Evolutionary conservation across 1,140 invertebrate genomes (phyloP), one percentile per base, ranked within the genome.

Genomic region (Teleopsis dalmanni): DNA sequence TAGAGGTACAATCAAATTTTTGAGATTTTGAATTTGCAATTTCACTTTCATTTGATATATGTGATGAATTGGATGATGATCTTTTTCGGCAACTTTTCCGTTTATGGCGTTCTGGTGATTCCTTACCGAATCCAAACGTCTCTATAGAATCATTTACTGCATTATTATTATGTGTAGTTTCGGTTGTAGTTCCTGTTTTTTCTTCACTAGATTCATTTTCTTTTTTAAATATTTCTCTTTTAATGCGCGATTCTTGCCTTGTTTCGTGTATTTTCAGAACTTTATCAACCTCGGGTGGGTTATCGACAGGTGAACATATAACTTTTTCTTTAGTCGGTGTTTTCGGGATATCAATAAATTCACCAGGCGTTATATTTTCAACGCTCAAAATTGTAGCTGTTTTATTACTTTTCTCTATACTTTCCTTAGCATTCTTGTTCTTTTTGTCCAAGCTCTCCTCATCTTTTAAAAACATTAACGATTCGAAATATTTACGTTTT

Each of bases 391-490:
- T 29, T 4, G 49, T 48, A 2, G 47, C 50, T 1, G 53, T 46
- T 27, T 50, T 56, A 25, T 65, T 57, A 34, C 47, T 33, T 22
- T 38, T 54, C 16, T 52, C 52, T 7, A 57, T 53, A 3, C 56
- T 66, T 35, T 42, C 43, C 23, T 57, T 60, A 19, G 22, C 23
- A 14, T 43, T 37, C 19, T 40, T 21, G n/a, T 23, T 31, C 18
- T 42, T 36, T 11, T 64, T 65, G 26, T 63, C 65, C 3, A 59
- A 49, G 13, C 53, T 68, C 41, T 69, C 65, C 33, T 69, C 65
- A 47, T 69, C 65, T 38, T 62, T 64, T 3, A 69, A 37, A 49
- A 69, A 69, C 65, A 69, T 66, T 4, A 69, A 52, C 27, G 66
- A 69, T 50, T 69, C 65, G 33, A 69, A 69, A 35, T 69, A 69